phyloP scores from a whole-genome alignment of 2,113 vertebrate species.

The Lampris megalopsis region DNA sequence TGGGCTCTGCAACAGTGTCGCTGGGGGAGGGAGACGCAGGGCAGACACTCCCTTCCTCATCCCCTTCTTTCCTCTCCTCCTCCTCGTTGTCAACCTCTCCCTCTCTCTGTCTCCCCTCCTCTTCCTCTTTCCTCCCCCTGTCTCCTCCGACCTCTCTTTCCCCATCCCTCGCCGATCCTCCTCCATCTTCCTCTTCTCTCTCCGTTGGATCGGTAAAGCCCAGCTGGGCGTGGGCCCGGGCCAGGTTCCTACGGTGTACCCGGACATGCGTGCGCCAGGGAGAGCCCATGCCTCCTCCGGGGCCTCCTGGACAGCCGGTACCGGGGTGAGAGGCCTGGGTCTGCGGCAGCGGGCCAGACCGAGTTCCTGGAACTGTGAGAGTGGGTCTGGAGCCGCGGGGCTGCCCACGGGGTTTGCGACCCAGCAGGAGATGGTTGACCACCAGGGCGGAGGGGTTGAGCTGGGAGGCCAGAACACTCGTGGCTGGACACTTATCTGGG shows the following conservation, averaged over 20 bases:
- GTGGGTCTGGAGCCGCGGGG: conserved; percentile 55
- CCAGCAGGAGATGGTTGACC: conserved; percentile 96
- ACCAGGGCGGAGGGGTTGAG: conserved; percentile 90
- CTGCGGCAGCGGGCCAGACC: conserved; percentile 74
- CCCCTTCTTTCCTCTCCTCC: conserved; percentile 23
- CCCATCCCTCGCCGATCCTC: conserved; percentile 76
- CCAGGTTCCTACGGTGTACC: conserved; percentile 88
- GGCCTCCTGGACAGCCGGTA: conserved; percentile 63
- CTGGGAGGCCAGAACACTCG: conserved; percentile 92
- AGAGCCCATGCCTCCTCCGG: conserved; percentile 85
- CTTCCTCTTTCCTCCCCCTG: not conserved
- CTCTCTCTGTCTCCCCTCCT: conserved; percentile 25
- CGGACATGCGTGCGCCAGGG: conserved; percentile 93
- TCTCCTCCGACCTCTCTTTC: conserved; percentile 62
- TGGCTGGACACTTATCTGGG: conserved; percentile 93
- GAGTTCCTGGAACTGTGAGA: conserved; percentile 54
- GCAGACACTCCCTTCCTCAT: conserved; percentile 20
- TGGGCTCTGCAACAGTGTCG: conserved; percentile 4
- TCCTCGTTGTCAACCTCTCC: not conserved
- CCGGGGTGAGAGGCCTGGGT: conserved; percentile 41
- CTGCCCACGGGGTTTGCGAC: conserved; percentile 85
- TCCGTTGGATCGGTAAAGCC: conserved; percentile 88
- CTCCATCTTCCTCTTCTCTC: conserved; percentile 79
- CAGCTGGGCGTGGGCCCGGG: conserved; percentile 86
- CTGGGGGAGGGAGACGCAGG: conserved; percentile 27